These are phyloP conservation scores for Grantiella picta DNA, from an alignment of 2,113 vertebrate species.

Conservation along the genomic window DNA sequence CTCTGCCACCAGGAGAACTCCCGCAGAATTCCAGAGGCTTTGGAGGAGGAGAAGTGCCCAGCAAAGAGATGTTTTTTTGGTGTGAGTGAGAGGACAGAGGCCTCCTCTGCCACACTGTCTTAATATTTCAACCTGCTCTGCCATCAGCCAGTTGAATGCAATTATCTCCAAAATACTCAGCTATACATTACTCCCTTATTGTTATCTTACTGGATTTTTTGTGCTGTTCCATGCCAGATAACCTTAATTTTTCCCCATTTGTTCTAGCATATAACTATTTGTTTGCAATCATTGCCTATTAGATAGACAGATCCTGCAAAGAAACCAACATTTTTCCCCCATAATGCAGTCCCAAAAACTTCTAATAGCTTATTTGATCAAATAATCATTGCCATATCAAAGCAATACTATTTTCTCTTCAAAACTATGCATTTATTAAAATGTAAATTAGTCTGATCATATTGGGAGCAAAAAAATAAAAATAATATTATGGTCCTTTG, in stretches of 20 bases:
- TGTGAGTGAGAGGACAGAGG: background rate
- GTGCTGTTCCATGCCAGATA: constrained; percentile 61
- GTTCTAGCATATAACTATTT: constrained; percentile 69
- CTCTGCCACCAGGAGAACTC: background rate
- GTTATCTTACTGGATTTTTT: background rate
- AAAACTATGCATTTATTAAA: constrained; percentile 72
- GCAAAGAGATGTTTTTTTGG: background rate
- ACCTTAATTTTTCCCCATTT: constrained; percentile 68
- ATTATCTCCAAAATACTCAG: constrained; percentile 32
- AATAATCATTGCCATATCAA: constrained; percentile 70
- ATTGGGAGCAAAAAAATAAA: constrained; percentile 47
- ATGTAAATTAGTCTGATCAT: constrained; percentile 69
- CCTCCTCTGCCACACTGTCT: background rate
- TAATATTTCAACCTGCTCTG: constrained; percentile 24
- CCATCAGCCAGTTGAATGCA: constrained; percentile 60
- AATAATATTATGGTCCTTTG: constrained; percentile 52
- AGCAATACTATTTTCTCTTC: constrained; percentile 64
- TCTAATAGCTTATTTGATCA: constrained; percentile 71
- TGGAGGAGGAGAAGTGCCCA: background rate
- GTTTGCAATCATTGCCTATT: constrained; percentile 71
- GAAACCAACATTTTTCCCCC: constrained; percentile 6
- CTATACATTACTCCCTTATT: background rate
- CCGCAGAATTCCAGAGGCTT: background rate
- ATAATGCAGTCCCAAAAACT: constrained; percentile 54
- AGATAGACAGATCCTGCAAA: constrained; percentile 44